A percentile compares a stretch with the other conserved stretches of the same genome.
Conservation (phyloP, 1,140 invertebrate genomes). For the Anastatus disparis region DNA sequence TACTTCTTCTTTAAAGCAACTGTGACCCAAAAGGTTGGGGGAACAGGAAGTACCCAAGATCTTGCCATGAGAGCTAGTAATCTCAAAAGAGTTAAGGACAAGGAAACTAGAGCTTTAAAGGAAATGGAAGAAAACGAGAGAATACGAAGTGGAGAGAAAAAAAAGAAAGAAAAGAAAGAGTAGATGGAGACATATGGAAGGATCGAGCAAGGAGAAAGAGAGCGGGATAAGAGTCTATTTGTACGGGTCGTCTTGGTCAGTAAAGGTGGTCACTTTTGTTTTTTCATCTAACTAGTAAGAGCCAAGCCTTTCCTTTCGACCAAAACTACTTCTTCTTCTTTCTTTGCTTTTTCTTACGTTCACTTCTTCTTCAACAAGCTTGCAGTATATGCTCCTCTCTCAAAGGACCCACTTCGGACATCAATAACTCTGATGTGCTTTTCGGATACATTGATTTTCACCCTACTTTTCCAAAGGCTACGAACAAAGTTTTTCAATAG, state of each 20-base stretch:
- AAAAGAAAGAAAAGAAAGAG: not conserved
- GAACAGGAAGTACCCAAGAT: constrained; percentile 5
- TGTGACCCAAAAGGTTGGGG: constrained; percentile 1
- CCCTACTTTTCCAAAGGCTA: not conserved
- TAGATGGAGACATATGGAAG: constrained; percentile 31
- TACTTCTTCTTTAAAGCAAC: too few species aligned
- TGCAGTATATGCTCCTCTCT: not conserved
- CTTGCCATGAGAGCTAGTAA: constrained; percentile 32
- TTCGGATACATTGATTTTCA: constrained; percentile 9
- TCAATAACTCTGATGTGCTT: not conserved
- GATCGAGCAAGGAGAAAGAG: constrained; percentile 5
- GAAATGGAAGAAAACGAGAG: constrained; percentile 3
- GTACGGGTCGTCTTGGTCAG: constrained; percentile 22
- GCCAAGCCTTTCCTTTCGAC: not conserved
- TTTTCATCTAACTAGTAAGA: not conserved
- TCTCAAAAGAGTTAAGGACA: constrained; percentile 42
- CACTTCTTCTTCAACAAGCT: constrained; percentile 1
- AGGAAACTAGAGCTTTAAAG: constrained; percentile 26
- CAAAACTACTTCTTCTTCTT: not conserved
- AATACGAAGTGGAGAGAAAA: not conserved
- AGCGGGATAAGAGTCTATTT: constrained; percentile 36
- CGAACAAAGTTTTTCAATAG: too few species aligned
- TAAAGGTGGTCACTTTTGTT: constrained; percentile 29
- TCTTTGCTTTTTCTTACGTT: not conserved
- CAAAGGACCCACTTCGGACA: not conserved